A percentile compares a stretch with the other conserved stretches of the same genome.
These are phyloP conservation scores for Lycocerus yunnanus DNA, from an alignment of 2,888 invertebrate species.

Conservation along the genomic window DNA sequence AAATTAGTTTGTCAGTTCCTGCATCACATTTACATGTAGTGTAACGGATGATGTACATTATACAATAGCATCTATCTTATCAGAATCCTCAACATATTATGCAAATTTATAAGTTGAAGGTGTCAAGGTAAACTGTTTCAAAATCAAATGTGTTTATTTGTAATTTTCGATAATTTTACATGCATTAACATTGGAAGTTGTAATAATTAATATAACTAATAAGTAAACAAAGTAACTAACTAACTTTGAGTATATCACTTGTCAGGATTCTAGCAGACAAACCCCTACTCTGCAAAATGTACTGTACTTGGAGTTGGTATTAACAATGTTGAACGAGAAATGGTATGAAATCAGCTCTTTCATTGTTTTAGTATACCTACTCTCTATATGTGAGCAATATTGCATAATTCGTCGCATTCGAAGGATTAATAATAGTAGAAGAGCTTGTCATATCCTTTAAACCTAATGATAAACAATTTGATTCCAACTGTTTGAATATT, in stretches of 20 bases:
- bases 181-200: not conserved
- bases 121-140: not conserved
- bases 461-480: not conserved
- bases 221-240: not conserved
- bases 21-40: slow-evolving; percentile 8
- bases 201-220: not conserved
- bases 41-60: slow-evolving; percentile 6
- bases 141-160: not conserved
- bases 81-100: not conserved
- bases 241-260: not conserved
- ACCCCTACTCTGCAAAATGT: slow-evolving; percentile 9
- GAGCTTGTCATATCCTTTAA: slow-evolving; percentile 5
- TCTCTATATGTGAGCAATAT: slow-evolving; percentile 9
- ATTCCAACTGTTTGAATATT: not conserved
- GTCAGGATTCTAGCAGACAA: not conserved
- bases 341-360: slow-evolving; percentile 23
- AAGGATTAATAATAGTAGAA: slow-evolving; percentile 14
- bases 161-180: not conserved
- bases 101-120: not conserved
- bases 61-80: slow-evolving; percentile 10
- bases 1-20: slow-evolving; percentile 14
- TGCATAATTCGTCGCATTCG: slow-evolving; percentile 11
- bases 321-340: slow-evolving; percentile 14
- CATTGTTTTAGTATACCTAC: slow-evolving; percentile 18
- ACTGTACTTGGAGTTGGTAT: slow-evolving; percentile 15